Conservation (phyloP, 2,797 vertebrate species). For the Agapornis canus region DNA sequence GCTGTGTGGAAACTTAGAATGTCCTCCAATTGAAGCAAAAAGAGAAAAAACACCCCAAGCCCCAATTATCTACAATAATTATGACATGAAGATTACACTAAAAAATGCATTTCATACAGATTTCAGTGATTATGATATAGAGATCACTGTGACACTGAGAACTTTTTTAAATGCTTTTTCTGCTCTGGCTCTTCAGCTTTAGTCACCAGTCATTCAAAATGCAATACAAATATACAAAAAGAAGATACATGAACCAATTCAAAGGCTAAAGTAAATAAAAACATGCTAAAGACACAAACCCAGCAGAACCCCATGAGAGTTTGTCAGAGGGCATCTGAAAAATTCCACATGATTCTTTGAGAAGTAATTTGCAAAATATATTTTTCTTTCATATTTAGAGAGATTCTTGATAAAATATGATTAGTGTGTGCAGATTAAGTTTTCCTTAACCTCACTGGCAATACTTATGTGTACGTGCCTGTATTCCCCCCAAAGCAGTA, state of each 20-base stretch:
- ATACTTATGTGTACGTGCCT: fast-evolving
- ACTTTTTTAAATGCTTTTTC: background rate
- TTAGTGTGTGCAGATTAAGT: background rate
- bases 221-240: background rate
- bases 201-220: background rate
- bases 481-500: background rate
- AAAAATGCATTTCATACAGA: background rate
- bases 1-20: constrained; percentile 38
- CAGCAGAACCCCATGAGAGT: background rate
- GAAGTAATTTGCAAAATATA: background rate
- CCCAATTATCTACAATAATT: background rate
- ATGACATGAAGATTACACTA: background rate
- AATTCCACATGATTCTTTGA: background rate
- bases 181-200: background rate
- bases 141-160: background rate
- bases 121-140: background rate
- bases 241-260: background rate
- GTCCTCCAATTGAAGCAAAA: constrained; percentile 33
- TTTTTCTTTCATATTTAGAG: background rate
- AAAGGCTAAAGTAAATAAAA: background rate
- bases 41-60: fast-evolving
- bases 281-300: background rate
- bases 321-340: background rate
- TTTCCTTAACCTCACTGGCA: background rate
- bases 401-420: background rate